Conservation (phyloP, 2,113 vertebrate species). For the Origma solitaria region DNA sequence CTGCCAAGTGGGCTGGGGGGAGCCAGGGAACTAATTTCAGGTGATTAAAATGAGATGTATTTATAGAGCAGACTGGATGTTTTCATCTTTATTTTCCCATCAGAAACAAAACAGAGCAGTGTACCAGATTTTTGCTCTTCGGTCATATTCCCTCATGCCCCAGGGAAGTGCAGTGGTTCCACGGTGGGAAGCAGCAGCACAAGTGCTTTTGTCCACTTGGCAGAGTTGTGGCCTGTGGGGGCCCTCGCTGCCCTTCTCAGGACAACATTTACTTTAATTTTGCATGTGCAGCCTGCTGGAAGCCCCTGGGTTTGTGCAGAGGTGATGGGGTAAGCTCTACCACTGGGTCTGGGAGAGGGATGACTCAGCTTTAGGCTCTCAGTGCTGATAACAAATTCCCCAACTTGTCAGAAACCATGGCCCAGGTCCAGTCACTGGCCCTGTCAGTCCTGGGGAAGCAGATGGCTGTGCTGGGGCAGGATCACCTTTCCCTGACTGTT, state of each 20-base stretch:
- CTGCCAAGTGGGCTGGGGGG: neutral
- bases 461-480: neutral
- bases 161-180: neutral
- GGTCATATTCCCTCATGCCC: fast-evolving
- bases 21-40: neutral
- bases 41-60: constrained; percentile 51
- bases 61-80: constrained; percentile 20
- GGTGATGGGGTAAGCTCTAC: neutral
- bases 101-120: neutral
- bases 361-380: neutral
- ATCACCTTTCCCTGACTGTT: fast-evolving
- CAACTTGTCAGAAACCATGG: fast-evolving
- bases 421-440: neutral
- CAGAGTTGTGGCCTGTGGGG: neutral
- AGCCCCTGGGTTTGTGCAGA: neutral
- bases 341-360: neutral
- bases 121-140: neutral
- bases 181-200: neutral
- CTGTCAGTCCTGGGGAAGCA: neutral
- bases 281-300: neutral
- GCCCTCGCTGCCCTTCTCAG: neutral
- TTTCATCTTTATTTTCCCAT: neutral
- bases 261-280: neutral
- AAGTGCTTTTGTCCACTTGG: neutral
- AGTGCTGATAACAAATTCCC: neutral